Percentiles rank a stretch among this genome's conserved stretches.
These are phyloP conservation scores for Andrena marginata DNA, from an alignment of 2,888 invertebrate species.

Conservation along the genomic window DNA sequence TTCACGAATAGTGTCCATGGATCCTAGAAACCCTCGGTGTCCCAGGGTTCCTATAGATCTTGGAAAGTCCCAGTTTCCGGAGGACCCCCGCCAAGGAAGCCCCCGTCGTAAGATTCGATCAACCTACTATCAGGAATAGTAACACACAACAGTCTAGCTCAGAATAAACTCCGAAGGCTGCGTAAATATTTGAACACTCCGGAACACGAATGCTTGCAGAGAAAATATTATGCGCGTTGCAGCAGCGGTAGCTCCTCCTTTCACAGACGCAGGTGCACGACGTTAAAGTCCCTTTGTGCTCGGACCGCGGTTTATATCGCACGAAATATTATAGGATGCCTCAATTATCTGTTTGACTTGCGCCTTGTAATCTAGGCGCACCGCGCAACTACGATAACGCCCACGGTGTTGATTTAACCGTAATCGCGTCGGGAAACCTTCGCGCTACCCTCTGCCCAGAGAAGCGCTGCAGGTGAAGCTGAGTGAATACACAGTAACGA, in stretches of 20 bases:
- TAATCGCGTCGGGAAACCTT: slow-evolving; percentile 33
- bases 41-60: too few species aligned
- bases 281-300: background rate
- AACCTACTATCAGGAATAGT: background rate
- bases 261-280: background rate
- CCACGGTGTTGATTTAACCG: slow-evolving; percentile 38
- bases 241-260: background rate
- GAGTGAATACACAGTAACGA: slow-evolving; percentile 41
- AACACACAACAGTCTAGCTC: background rate
- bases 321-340: slow-evolving; percentile 2
- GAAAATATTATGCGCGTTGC: background rate
- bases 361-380: slow-evolving; percentile 41
- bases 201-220: background rate
- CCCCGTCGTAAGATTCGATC: background rate
- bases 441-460: slow-evolving; percentile 16
- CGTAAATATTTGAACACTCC: background rate
- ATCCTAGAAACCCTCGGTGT: too few species aligned
- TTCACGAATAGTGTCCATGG: too few species aligned
- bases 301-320: background rate
- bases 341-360: slow-evolving; percentile 43
- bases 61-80: too few species aligned
- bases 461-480: slow-evolving; percentile 13
- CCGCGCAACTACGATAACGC: slow-evolving; percentile 35
- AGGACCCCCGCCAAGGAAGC: too few species aligned
- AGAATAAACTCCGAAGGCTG: background rate